Evolutionary conservation across 2,888 invertebrate genomes (phyloP), one percentile per base, ranked within the genome.

Genomic region (Protophormia terraenovae): DNA sequence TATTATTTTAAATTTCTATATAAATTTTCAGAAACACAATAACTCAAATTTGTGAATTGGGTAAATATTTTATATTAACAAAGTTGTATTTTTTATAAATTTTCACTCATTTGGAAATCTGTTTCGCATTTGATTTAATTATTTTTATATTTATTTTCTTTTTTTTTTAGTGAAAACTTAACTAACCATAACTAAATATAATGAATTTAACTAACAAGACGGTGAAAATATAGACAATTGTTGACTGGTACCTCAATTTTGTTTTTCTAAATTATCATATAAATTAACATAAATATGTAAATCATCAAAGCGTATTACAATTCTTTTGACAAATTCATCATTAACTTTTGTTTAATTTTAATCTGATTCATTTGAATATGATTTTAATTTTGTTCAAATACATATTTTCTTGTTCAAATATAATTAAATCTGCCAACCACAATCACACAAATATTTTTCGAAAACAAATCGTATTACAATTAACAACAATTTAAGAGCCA

Each of bases 131-230:
- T 14, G 27, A 67, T 47, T 29, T 27, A 47, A 47, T 19, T 67
- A n/a, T n/a, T n/a, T n/a, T n/a, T n/a, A n/a, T n/a, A n/a, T n/a
- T 47, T 3, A 38, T 64, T 64, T 38, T 22, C 62, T 24, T 19
- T 41, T 64, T 64, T 8, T 64, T 64, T 64, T 47, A 53, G 27
- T 53, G 27, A 53, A 24, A 45, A 73, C 22, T 47, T 27, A 73
- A 60, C 60, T 32, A 73, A 62, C 73, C 73, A 47, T 60, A 50
- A 62, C 60, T 62, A 73, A 73, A 47, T 27, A 72, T 29, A 35
- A 62, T 62, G 47, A 32, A 22, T 60, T 73, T 62, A 73, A 62
- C 47, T 27, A 60, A 58, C 58, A 60, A 72, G 58, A 47, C 45
- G 50, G 6, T 8, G 19, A n/a, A 27, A n/a, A 8, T n/a, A 19